These are phyloP conservation scores for Zaprionus bogoriensis DNA, from an alignment of 2,888 invertebrate species.

Conservation along the genomic window DNA sequence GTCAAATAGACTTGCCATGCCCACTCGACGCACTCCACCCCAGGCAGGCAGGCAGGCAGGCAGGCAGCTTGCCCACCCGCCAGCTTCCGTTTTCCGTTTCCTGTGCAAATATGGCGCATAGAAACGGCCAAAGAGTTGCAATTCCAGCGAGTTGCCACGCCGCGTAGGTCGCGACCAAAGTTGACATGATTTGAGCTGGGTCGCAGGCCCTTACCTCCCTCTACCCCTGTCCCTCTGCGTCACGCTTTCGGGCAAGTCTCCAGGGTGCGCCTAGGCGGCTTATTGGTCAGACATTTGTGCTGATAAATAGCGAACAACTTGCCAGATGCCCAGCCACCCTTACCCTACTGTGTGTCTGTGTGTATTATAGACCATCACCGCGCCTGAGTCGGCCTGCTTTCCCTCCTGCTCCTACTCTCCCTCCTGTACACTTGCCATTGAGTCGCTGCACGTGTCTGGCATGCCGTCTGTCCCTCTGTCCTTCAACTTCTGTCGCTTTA, in stretches of 20 bases:
- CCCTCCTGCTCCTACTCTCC: background rate
- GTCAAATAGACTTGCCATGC: conserved; percentile 2
- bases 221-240: background rate
- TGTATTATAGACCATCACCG: conserved; percentile 16
- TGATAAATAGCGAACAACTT: conserved; percentile 29
- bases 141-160: conserved; percentile 4
- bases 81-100: conserved; percentile 51
- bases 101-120: conserved; percentile 59
- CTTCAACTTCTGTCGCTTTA: too few relatives aligned
- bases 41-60: too few relatives aligned
- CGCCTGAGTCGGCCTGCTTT: too few relatives aligned
- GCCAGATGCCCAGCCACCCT: background rate
- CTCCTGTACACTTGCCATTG: background rate
- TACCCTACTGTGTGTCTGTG: conserved; percentile 14
- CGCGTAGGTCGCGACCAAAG: conserved; percentile 39
- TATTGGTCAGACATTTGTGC: conserved; percentile 50
- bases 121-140: conserved; percentile 45
- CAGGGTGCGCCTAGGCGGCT: conserved; percentile 37
- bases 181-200: conserved; percentile 57
- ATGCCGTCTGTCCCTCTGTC: background rate
- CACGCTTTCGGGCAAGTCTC: background rate
- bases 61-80: conserved; percentile 3
- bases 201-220: conserved; percentile 4
- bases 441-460: conserved; percentile 24
- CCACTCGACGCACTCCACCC: background rate